These are phyloP conservation scores for Sipha flava DNA, from an alignment of 1,140 invertebrate genomes.

Conservation along the genomic window DNA sequence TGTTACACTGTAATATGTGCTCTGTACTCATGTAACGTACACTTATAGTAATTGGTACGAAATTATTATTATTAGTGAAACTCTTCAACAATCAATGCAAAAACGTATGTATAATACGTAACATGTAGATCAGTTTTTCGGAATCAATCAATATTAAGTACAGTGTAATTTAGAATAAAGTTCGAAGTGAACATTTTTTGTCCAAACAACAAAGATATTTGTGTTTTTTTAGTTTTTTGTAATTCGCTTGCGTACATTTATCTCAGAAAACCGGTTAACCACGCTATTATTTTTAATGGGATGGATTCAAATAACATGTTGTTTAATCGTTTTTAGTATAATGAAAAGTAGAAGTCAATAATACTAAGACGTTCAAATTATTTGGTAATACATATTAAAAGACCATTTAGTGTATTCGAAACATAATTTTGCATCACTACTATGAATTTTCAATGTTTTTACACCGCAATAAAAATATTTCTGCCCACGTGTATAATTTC, in stretches of 20 bases:
- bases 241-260: background rate
- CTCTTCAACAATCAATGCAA: too few species aligned
- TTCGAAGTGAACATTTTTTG: background rate
- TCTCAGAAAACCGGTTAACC: background rate
- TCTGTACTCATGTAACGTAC: too few species aligned
- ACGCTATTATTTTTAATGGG: background rate
- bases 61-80: too few species aligned
- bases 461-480: background rate
- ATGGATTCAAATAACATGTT: background rate
- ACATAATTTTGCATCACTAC: background rate
- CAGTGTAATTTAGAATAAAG: background rate
- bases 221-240: background rate
- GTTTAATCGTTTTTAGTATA: background rate
- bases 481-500: background rate
- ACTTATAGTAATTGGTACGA: too few species aligned
- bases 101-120: too few species aligned
- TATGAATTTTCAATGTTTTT: background rate
- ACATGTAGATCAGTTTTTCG: too few species aligned
- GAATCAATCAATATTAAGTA: too few species aligned
- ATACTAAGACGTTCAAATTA: background rate
- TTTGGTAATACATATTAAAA: background rate
- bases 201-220: background rate
- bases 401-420: background rate
- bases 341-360: slow-evolving; percentile 5
- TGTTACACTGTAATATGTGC: too few species aligned